Evolutionary conservation across 2,888 invertebrate species (phyloP).

Genomic region (Phyto melanocephala): DNA sequence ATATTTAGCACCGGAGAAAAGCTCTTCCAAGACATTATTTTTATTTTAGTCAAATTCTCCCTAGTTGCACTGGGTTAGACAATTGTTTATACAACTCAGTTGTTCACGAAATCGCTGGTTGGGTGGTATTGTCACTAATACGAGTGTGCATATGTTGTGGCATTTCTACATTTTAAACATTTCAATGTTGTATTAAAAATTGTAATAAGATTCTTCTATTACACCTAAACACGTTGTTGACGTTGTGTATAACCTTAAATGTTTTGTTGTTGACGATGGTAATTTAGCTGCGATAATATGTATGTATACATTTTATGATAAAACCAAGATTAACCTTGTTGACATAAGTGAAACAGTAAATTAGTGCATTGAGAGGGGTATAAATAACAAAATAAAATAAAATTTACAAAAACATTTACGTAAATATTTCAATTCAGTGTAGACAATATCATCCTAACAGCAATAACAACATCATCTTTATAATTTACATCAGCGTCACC

Average conservation of each 20-base stretch:
- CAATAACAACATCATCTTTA: neutral
- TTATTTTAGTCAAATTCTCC: too few relatives aligned
- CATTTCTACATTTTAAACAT: too few relatives aligned
- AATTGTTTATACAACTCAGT: too few relatives aligned
- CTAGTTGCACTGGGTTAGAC: too few relatives aligned
- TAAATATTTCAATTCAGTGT: neutral
- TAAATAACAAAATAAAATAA: neutral
- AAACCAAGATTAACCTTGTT: slow-evolving; percentile 42
- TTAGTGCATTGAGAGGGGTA: slow-evolving; percentile 35
- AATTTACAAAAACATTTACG: neutral
- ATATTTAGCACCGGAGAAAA: too few relatives aligned
- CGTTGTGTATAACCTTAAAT: neutral
- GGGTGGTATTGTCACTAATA: neutral
- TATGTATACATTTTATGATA: neutral
- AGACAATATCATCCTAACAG: slow-evolving; percentile 11
- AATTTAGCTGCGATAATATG: slow-evolving; percentile 9
- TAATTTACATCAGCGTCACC: neutral
- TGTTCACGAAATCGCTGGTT: too few relatives aligned
- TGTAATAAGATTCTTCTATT: slow-evolving; percentile 40
- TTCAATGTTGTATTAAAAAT: neutral
- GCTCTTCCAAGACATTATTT: neutral
- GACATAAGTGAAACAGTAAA: slow-evolving; percentile 55
- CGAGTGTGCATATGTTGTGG: too few relatives aligned
- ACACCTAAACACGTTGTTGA: neutral
- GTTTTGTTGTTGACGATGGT: neutral